phyloP scores from a whole-genome alignment of 2,888 invertebrate genomes.

The Chrysomela aeneicollis region DNA sequence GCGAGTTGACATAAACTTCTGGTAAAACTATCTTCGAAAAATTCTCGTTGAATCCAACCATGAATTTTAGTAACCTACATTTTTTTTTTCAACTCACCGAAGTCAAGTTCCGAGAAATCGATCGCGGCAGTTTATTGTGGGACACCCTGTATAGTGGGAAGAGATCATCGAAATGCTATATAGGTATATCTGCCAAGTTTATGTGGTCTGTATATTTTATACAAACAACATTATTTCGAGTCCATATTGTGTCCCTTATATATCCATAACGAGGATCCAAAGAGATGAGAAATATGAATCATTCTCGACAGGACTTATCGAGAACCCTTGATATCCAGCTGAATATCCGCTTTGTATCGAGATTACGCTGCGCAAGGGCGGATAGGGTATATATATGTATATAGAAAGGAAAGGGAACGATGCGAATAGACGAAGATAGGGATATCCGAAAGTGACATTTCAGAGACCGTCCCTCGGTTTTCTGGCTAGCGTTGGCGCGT shows the following conservation, averaged over 20 bases:
- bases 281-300: background rate
- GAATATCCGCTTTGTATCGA: background rate
- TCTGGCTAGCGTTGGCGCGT: conserved; percentile 39
- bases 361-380: conserved; percentile 2
- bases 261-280: background rate
- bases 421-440: background rate
- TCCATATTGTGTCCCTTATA: background rate
- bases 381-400: background rate
- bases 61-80: no score
- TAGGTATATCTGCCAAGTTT: no score
- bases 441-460: conserved; percentile 26
- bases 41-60: no score
- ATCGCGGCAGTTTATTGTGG: no score
- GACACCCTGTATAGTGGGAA: no score
- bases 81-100: no score
- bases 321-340: background rate
- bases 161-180: no score
- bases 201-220: no score
- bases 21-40: no score
- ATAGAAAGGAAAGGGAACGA: background rate
- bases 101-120: no score
- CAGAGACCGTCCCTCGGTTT: conserved; percentile 34
- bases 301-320: background rate
- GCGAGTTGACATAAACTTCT: no score
- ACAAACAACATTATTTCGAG: no score